Evolutionary conservation across 2,888 invertebrate species (phyloP).

Genomic region (Ligdia adustata): DNA sequence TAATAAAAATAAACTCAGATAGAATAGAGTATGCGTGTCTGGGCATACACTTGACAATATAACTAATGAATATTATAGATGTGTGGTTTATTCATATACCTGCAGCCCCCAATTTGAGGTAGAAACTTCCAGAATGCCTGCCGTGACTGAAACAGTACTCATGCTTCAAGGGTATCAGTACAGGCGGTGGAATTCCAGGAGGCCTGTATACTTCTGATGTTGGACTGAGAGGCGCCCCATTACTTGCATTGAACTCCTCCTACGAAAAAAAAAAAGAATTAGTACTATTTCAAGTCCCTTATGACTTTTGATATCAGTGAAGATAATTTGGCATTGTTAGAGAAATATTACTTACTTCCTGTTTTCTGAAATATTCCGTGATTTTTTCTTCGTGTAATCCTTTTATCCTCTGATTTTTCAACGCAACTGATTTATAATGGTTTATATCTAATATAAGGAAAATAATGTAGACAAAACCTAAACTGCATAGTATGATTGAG

Average conservation of each 20-base stretch:
- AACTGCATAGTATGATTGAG: constrained; percentile 82
- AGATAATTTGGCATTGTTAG: too few species aligned
- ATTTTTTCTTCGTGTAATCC: constrained; percentile 62
- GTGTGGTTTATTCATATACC: too few species aligned
- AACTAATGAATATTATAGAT: too few species aligned
- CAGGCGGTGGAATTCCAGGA: constrained; percentile 60
- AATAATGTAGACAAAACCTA: constrained; percentile 85
- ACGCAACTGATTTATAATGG: constrained; percentile 78
- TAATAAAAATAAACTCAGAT: not conserved
- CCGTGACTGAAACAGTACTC: constrained; percentile 87
- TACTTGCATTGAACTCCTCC: constrained; percentile 44
- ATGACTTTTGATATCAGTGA: too few species aligned
- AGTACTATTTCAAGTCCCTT: too few species aligned
- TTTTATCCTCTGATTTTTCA: constrained; percentile 71
- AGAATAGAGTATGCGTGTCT: too few species aligned
- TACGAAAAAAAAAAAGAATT: constrained; percentile 22
- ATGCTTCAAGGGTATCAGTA: constrained; percentile 75
- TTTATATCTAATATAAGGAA: constrained; percentile 86
- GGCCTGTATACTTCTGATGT: constrained; percentile 53
- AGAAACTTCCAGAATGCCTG: constrained; percentile 89
- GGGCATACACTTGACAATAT: too few species aligned
- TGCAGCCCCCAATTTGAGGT: constrained; percentile 89
- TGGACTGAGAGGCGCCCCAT: constrained; percentile 47
- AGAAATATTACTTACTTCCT: constrained; percentile 71
- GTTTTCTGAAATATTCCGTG: constrained; percentile 69